Evolutionary conservation across 2,113 vertebrate genomes (phyloP).

Genomic region (Salvelinus namaycush): DNA sequence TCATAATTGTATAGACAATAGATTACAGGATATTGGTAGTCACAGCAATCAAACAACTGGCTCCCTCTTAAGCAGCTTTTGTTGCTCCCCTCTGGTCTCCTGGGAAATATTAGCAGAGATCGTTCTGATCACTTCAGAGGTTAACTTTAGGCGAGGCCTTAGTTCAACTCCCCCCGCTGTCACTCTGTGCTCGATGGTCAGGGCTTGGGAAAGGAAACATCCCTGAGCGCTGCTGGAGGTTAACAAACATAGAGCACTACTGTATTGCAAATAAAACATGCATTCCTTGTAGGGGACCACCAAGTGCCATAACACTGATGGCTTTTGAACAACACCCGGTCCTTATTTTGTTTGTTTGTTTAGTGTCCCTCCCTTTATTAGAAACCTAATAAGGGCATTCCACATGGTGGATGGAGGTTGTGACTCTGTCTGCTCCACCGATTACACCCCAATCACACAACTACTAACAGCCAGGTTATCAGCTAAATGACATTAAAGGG

Average conservation of each 20-base stretch:
- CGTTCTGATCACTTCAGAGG: conserved; percentile 45
- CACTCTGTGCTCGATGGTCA: conserved; percentile 21
- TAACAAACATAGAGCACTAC: conserved; percentile 35
- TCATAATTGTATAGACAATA: conserved; percentile 20
- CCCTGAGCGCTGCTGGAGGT: conserved; percentile 9
- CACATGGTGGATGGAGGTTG: conserved; percentile 35
- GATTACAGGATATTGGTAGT: background rate
- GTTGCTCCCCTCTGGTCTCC: conserved; percentile 53
- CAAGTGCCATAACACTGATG: background rate
- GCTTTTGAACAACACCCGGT: conserved; percentile 6
- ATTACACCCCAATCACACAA: too few species aligned
- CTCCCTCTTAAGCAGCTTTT: conserved; percentile 26
- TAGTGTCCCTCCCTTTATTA: background rate
- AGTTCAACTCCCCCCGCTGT: conserved; percentile 32
- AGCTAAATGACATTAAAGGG: too few species aligned
- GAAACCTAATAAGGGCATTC: conserved; percentile 27
- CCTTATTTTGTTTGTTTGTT: conserved; percentile 35
- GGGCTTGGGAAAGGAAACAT: conserved; percentile 51
- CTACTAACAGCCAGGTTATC: too few species aligned
- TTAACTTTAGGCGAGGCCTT: conserved; percentile 41
- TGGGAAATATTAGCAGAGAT: too few species aligned
- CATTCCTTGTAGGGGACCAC: background rate
- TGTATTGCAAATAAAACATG: too few species aligned
- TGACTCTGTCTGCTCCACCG: background rate
- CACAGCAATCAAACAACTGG: conserved; percentile 27